phyloP scores from a whole-genome alignment of 1,140 invertebrate genomes.

The Tetranychus cinnabarinus region DNA sequence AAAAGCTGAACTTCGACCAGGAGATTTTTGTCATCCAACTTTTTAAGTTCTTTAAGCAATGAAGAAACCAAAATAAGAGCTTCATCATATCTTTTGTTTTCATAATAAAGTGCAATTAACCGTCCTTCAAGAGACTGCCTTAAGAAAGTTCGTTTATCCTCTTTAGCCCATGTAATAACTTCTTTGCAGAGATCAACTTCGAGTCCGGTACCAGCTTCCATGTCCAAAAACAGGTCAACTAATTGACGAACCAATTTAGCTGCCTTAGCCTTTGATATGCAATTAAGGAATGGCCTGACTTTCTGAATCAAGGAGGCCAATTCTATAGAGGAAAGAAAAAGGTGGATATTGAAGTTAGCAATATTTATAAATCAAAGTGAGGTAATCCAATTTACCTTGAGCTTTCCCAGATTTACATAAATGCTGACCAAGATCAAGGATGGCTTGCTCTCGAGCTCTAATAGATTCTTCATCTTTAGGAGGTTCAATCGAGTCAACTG shows the following conservation, averaged over 20 bases:
- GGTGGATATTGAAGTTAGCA: neutral
- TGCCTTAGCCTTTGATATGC: conserved; percentile 94
- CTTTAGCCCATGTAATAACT: conserved; percentile 98
- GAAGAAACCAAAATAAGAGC: conserved; percentile 52
- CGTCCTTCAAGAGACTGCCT: conserved; percentile 82
- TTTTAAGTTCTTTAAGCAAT: conserved; percentile 82
- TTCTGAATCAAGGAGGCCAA: conserved; percentile 75
- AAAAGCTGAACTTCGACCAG: conserved; percentile 82
- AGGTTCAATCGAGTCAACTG: neutral
- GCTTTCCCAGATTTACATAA: conserved; percentile 38
- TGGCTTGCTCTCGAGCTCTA: neutral
- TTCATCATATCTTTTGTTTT: conserved; percentile 67
- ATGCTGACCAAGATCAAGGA: conserved; percentile 54
- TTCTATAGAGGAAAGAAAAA: conserved; percentile 26
- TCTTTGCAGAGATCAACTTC: conserved; percentile 51
- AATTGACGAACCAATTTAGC: conserved; percentile 86
- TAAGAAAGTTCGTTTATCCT: conserved; percentile 86
- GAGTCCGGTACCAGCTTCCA: conserved; percentile 75
- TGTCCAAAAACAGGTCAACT: conserved; percentile 89
- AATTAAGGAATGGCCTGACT: conserved; percentile 66
- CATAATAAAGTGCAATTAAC: conserved; percentile 78
- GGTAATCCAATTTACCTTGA: conserved; percentile 5
- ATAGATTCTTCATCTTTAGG: neutral
- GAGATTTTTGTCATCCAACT: conserved; percentile 95
- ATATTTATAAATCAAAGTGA: neutral